Evolutionary conservation across 2,888 invertebrate species (phyloP).

Genomic region (Sycophila texana): DNA sequence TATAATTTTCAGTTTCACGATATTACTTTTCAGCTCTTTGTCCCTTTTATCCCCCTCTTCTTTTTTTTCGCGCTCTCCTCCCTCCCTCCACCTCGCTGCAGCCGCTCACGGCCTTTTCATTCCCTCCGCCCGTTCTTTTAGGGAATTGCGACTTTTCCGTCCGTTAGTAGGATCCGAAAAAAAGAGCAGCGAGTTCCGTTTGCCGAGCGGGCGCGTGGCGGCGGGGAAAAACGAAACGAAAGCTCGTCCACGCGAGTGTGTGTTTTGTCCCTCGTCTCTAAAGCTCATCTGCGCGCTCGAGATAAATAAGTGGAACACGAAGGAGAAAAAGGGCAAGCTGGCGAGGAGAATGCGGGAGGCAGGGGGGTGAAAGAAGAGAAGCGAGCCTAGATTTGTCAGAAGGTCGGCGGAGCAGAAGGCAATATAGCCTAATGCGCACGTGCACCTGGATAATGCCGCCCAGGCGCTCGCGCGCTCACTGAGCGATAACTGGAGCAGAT

Average conservation of each 20-base stretch:
- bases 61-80: neutral
- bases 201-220: no score
- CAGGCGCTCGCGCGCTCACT: neutral
- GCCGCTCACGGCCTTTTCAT: constrained; percentile 34
- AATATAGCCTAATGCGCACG: constrained; percentile 22
- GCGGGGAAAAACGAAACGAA: constrained; percentile 9
- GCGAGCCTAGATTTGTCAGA: constrained; percentile 44
- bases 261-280: constrained; percentile 33
- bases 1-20: constrained; percentile 35
- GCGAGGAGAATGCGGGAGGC: neutral
- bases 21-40: constrained; percentile 30
- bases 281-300: constrained; percentile 48
- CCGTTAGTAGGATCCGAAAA: constrained; percentile 32
- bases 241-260: constrained; percentile 28
- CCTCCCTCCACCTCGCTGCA: neutral
- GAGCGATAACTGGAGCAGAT: constrained; percentile 35
- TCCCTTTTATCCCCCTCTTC: constrained; percentile 17
- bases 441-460: constrained; percentile 38
- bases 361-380: neutral
- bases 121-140: neutral
- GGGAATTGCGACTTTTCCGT: constrained; percentile 36
- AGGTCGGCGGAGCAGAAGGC: constrained; percentile 30
- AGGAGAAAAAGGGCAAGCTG: neutral
- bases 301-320: constrained; percentile 46
- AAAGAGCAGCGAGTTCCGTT: constrained; percentile 4